A percentile compares a stretch with the other conserved stretches of the same genome.
phyloP scores from a whole-genome alignment of 2,113 vertebrate species.

The Lasiurus cinereus region DNA sequence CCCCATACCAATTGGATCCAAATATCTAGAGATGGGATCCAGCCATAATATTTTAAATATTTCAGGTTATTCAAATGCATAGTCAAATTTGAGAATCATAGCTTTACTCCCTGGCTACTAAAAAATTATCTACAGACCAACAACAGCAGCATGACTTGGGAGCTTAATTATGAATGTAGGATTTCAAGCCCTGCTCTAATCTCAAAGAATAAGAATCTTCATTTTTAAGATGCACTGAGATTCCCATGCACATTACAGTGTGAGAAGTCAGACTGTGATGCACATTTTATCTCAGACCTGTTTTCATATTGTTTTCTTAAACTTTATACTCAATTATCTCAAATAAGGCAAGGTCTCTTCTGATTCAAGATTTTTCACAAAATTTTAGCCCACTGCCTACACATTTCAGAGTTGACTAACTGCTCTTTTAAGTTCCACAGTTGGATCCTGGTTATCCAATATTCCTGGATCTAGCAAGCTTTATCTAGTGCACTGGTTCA shows the following conservation, averaged over 20 bases:
- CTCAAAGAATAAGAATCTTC: not conserved
- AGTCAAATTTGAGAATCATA: not conserved
- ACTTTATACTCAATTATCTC: not conserved
- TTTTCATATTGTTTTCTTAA: constrained; percentile 17
- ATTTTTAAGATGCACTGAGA: not conserved
- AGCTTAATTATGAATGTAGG: not conserved
- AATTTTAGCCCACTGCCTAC: not conserved
- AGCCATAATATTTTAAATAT: not conserved
- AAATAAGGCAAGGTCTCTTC: not conserved
- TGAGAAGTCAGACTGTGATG: not conserved
- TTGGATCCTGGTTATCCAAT: not conserved
- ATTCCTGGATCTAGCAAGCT: not conserved
- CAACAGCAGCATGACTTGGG: not conserved
- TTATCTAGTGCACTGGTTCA: not conserved
- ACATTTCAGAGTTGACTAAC: not conserved
- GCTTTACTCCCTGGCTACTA: not conserved
- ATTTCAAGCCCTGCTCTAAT: not conserved
- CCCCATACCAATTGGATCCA: not conserved
- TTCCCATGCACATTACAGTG: not conserved
- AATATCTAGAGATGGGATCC: not conserved
- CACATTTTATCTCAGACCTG: not conserved
- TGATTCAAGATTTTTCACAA: not conserved
- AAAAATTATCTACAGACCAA: not conserved
- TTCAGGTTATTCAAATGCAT: not conserved
- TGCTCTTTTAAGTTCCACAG: not conserved